These are phyloP conservation scores for Apodemia hepburni DNA, from an alignment of 2,888 invertebrate genomes.

Conservation along the genomic window DNA sequence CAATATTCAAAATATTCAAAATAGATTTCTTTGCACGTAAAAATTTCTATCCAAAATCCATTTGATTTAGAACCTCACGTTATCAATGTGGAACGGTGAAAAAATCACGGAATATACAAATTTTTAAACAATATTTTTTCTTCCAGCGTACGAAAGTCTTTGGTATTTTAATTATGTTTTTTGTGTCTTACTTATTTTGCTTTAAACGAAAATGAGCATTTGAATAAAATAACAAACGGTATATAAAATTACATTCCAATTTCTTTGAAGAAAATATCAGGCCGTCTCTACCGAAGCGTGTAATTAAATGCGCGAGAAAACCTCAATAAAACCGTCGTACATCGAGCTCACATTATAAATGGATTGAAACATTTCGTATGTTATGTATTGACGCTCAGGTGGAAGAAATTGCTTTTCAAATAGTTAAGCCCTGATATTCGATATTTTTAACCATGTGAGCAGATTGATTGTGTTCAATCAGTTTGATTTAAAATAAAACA, in stretches of 20 bases:
- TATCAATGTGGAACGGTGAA: too few relatives aligned
- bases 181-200: not conserved
- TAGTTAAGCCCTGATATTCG: not conserved
- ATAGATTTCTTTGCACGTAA: too few relatives aligned
- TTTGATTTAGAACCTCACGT: too few relatives aligned
- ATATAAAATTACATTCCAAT: slow-evolving; percentile 6
- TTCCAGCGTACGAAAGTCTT: too few relatives aligned
- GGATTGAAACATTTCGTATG: not conserved
- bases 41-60: too few relatives aligned
- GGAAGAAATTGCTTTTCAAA: not conserved
- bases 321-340: slow-evolving; percentile 17
- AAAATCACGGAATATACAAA: too few relatives aligned
- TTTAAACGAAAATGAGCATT: not conserved
- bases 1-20: too few relatives aligned
- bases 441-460: not conserved
- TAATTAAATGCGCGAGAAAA: slow-evolving; percentile 27
- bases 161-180: too few relatives aligned
- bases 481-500: too few relatives aligned
- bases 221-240: slow-evolving; percentile 3
- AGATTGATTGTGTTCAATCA: not conserved
- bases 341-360: slow-evolving; percentile 17
- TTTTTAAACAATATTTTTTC: too few relatives aligned
- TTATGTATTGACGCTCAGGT: not conserved
- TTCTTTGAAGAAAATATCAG: slow-evolving; percentile 22
- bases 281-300: slow-evolving; percentile 27